Evolutionary conservation across 2,113 vertebrate species (phyloP).

Genomic region (Marcusenius ussheri): DNA sequence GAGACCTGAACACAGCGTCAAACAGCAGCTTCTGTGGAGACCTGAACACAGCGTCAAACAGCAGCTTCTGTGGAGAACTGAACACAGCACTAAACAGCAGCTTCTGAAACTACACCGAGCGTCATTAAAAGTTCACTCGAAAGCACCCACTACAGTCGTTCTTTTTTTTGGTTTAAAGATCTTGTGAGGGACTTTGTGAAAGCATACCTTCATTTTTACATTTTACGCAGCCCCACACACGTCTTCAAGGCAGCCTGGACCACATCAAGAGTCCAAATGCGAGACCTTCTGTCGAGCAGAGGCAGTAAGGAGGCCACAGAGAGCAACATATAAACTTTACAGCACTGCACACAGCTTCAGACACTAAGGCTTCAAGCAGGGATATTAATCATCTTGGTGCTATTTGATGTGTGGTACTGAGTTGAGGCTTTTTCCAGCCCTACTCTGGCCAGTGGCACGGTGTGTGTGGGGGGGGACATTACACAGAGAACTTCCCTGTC

Average conservation of each 20-base stretch:
- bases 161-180: not conserved
- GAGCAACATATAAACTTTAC: not conserved
- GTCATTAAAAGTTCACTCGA: not conserved
- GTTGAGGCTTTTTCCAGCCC: not conserved
- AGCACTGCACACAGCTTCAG: not conserved
- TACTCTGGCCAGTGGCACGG: not conserved
- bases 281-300: not conserved
- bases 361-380: not conserved
- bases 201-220: not conserved
- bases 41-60: not conserved
- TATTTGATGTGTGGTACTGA: not conserved
- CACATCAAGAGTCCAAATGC: not conserved
- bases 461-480: not conserved
- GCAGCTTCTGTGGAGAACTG: not conserved
- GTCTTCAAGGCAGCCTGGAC: not conserved
- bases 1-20: not conserved
- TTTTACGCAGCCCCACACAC: not conserved
- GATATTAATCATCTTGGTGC: not conserved
- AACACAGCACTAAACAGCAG: not conserved
- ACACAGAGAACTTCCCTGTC: not conserved
- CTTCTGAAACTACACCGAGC: not conserved
- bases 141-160: not conserved
- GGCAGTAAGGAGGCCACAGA: not conserved
- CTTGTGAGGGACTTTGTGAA: not conserved
- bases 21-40: not conserved